Evolutionary conservation across 2,797 vertebrate genomes (phyloP).

Genomic region (Meriones psammophilus): DNA sequence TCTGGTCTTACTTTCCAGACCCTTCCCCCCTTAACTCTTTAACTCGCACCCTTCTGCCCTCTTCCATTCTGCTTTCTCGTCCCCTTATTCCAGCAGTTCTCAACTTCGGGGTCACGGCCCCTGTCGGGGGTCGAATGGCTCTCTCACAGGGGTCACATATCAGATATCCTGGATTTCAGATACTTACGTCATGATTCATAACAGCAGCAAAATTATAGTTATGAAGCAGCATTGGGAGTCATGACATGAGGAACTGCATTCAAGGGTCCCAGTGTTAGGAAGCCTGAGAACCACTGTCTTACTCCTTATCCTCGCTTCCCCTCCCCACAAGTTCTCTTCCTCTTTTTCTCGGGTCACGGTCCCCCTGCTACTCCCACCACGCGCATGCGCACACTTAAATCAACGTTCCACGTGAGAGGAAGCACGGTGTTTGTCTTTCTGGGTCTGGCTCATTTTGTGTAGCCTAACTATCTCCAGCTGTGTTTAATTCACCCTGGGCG

Average conservation of each 20-base stretch:
- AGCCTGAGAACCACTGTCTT: neutral
- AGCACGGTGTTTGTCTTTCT: neutral
- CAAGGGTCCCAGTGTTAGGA: neutral
- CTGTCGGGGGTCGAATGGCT: too few species aligned
- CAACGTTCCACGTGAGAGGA: neutral
- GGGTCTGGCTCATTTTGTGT: neutral
- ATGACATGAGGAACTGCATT: neutral
- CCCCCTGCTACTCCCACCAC: neutral
- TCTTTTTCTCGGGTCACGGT: neutral
- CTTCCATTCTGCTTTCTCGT: neutral
- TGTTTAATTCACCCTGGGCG: neutral
- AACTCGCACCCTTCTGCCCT: too few species aligned
- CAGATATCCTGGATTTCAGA: neutral
- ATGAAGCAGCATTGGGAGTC: neutral
- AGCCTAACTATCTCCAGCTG: neutral
- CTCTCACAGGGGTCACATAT: too few species aligned
- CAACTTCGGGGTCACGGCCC: too few species aligned
- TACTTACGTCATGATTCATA: neutral
- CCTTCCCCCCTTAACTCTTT: too few species aligned
- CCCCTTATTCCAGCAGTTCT: neutral
- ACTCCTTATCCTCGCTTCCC: neutral
- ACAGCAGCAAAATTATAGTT: neutral
- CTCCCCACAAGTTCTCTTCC: neutral
- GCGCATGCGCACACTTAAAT: neutral
- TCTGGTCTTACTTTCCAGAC: neutral